Percentiles rank a stretch among this genome's conserved stretches.
Conservation (phyloP, 2,888 invertebrate genomes). For the Temnothorax ravouxi region DNA sequence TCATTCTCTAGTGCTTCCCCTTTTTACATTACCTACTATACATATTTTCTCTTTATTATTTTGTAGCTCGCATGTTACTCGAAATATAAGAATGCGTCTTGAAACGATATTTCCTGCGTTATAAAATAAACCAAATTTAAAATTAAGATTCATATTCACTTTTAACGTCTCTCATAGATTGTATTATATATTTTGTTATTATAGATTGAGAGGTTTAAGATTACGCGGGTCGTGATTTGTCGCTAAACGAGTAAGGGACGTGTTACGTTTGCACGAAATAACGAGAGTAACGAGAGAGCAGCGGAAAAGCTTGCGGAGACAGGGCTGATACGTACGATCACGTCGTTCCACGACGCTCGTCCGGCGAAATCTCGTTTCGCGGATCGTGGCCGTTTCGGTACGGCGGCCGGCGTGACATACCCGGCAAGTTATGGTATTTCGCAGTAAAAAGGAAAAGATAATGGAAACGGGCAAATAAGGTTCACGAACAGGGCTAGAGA, state of each 20-base stretch:
- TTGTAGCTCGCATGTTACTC: slow-evolving; percentile 12
- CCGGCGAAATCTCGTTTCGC: slow-evolving; percentile 82
- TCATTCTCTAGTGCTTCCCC: not conserved
- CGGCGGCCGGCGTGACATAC: slow-evolving; percentile 42
- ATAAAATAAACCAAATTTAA: not conserved
- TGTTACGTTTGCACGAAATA: not conserved
- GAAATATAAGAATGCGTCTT: slow-evolving; percentile 16
- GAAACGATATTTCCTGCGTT: not conserved
- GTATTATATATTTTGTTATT: slow-evolving; percentile 21
- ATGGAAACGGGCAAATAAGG: slow-evolving; percentile 39
- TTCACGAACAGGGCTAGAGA: not conserved
- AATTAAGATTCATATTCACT: not conserved
- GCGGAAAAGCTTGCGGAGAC: slow-evolving; percentile 46
- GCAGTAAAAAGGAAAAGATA: slow-evolving; percentile 55
- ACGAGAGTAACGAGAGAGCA: slow-evolving; percentile 46
- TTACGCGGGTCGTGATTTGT: slow-evolving; percentile 4
- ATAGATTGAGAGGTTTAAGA: not conserved
- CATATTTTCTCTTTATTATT: slow-evolving; percentile 44
- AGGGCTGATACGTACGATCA: slow-evolving; percentile 36
- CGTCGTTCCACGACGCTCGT: slow-evolving; percentile 61
- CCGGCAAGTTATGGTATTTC: slow-evolving; percentile 48
- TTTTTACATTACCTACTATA: slow-evolving; percentile 12
- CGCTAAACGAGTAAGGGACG: slow-evolving; percentile 3
- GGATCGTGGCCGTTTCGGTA: slow-evolving; percentile 75
- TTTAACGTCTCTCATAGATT: not conserved